Percentiles rank a stretch among this genome's conserved stretches.
These are phyloP conservation scores for Leucania comma DNA, from an alignment of 2,888 invertebrate genomes.

Conservation along the genomic window DNA sequence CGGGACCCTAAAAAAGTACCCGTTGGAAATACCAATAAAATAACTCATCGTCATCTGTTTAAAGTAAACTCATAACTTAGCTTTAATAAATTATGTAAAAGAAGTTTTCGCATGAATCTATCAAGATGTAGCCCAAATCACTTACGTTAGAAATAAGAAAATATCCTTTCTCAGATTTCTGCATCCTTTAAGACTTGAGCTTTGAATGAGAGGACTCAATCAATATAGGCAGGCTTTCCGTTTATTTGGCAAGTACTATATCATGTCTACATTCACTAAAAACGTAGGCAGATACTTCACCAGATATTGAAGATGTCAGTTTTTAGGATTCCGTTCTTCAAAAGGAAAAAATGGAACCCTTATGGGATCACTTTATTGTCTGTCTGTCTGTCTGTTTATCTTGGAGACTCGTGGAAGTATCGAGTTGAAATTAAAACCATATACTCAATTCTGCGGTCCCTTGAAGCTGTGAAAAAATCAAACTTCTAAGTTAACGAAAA, in stretches of 20 bases:
- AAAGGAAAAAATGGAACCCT: too few relatives aligned
- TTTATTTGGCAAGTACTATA: constrained; percentile 6
- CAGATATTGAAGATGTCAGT: background rate
- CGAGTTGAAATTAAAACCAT: too few relatives aligned
- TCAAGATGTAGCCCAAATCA: constrained; percentile 32
- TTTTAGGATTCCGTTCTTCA: too few relatives aligned
- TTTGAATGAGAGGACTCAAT: constrained; percentile 16
- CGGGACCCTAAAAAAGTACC: too few relatives aligned
- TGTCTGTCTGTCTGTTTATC: too few relatives aligned
- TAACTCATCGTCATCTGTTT: constrained; percentile 10
- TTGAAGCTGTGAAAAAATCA: too few relatives aligned
- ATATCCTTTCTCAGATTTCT: constrained; percentile 18
- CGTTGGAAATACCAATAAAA: background rate
- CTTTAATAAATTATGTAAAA: constrained; percentile 40
- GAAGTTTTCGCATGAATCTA: constrained; percentile 29
- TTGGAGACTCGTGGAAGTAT: too few relatives aligned
- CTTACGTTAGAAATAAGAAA: constrained; percentile 26
- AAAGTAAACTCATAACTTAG: background rate
- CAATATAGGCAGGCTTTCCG: constrained; percentile 4
- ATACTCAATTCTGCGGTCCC: too few relatives aligned
- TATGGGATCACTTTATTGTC: too few relatives aligned
- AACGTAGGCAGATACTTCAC: background rate
- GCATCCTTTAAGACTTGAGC: constrained; percentile 10
- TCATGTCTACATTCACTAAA: background rate
- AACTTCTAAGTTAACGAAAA: too few relatives aligned